These are phyloP conservation scores for Grammomys dolichurus DNA, from an alignment of 2,113 vertebrate genomes.

Conservation along the genomic window DNA sequence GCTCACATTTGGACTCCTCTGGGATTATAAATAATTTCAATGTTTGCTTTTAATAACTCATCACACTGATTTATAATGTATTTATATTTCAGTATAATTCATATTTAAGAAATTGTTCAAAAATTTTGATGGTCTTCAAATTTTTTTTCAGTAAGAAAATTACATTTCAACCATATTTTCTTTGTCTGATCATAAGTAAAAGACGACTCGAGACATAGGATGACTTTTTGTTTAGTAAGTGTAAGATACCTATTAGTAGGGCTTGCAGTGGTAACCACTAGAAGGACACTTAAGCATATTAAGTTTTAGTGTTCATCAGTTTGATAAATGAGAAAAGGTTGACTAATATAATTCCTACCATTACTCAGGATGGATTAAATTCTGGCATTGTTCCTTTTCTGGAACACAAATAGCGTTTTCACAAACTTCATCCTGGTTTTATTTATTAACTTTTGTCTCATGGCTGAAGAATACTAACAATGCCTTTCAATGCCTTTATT, in stretches of 20 bases:
- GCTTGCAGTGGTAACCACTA: neutral
- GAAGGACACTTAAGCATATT: slow-evolving; percentile 24
- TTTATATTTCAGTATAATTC: slow-evolving; percentile 32
- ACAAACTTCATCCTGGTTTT: slow-evolving; percentile 5
- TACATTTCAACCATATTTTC: neutral
- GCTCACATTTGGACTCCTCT: neutral
- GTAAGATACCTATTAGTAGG: neutral
- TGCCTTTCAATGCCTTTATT: slow-evolving; percentile 43
- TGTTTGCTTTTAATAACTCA: slow-evolving; percentile 9
- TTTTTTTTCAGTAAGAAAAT: neutral
- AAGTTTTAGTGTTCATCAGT: slow-evolving; percentile 35
- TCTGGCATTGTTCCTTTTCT: neutral
- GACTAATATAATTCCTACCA: neutral
- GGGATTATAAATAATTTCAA: neutral
- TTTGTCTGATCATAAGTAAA: neutral
- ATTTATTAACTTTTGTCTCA: neutral
- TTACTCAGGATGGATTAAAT: slow-evolving; percentile 21
- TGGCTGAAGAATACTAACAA: neutral
- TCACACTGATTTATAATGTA: neutral
- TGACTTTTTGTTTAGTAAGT: slow-evolving; percentile 40
- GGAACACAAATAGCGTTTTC: neutral
- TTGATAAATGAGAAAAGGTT: neutral
- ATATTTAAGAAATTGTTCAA: neutral
- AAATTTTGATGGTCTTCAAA: neutral
- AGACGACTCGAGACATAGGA: neutral